Evolutionary conservation across 2,797 vertebrate genomes (phyloP).

Genomic region (Tamandua tetradactyla): DNA sequence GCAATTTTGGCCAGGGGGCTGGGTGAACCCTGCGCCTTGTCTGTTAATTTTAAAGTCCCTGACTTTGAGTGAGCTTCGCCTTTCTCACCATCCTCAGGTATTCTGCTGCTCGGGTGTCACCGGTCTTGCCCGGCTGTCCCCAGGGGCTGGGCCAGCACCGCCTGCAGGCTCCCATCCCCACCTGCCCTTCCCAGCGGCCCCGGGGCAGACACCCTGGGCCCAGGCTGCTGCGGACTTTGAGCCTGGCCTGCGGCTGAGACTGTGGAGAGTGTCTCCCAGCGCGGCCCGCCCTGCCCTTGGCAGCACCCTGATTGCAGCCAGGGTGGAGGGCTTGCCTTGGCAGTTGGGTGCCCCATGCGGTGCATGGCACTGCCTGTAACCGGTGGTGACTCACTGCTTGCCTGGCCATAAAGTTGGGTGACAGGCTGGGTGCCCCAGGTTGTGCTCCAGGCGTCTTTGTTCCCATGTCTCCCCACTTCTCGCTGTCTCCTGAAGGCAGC

Average conservation of each 20-base stretch:
- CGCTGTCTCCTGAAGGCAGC: background rate
- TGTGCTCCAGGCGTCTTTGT: too few species aligned
- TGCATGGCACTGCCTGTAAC: conserved; percentile 81
- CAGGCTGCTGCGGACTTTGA: conserved; percentile 81
- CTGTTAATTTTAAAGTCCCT: fast-evolving
- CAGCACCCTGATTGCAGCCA: conserved; percentile 75
- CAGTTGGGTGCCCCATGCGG: conserved; percentile 68
- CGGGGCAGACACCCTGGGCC: background rate
- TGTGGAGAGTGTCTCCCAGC: conserved; percentile 66
- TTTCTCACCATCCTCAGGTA: fast-evolving
- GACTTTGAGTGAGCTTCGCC: background rate
- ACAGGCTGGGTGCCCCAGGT: background rate
- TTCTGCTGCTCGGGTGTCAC: background rate
- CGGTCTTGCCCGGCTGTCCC: background rate
- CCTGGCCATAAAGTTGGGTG: conserved; percentile 77
- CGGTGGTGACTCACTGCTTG: conserved; percentile 73
- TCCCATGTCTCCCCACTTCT: background rate
- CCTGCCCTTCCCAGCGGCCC: fast-evolving
- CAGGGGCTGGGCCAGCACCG: fast-evolving
- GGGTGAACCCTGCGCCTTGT: fast-evolving
- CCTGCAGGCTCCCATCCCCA: background rate
- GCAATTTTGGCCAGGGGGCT: fast-evolving
- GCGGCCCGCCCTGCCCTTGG: conserved; percentile 57
- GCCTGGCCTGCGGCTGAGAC: conserved; percentile 18
- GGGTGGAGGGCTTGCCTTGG: conserved; percentile 78